These are phyloP conservation scores for Autographa gamma DNA, from an alignment of 2,888 invertebrate species.

Conservation along the genomic window DNA sequence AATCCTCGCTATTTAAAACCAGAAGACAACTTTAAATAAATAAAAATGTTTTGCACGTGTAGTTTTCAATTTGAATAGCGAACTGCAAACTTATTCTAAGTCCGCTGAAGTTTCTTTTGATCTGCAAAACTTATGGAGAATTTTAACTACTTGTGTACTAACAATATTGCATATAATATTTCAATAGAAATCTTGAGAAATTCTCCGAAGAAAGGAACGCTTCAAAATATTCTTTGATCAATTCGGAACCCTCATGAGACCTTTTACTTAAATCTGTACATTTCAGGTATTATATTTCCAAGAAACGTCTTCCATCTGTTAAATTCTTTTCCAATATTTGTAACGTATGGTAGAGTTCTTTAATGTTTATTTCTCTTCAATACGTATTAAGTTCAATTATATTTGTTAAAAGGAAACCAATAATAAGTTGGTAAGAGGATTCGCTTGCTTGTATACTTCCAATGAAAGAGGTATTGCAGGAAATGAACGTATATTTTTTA, in stretches of 20 bases:
- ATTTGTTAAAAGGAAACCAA: background rate
- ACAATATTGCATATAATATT: background rate
- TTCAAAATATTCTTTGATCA: background rate
- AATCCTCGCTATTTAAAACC: background rate
- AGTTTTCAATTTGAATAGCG: background rate
- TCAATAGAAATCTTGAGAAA: background rate
- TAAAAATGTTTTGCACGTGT: background rate
- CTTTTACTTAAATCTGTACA: background rate
- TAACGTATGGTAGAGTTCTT: background rate
- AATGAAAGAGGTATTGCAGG: background rate
- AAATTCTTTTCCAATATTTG: background rate
- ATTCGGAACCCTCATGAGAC: background rate
- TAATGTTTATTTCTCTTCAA: background rate
- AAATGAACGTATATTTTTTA: background rate
- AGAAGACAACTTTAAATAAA: background rate
- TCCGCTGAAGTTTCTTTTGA: constrained; percentile 4
- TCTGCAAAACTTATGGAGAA: background rate
- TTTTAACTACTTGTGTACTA: background rate
- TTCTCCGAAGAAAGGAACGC: background rate
- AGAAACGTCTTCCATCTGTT: background rate
- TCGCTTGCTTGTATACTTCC: background rate
- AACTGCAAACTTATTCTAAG: background rate
- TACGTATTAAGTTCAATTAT: background rate
- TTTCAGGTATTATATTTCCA: background rate
- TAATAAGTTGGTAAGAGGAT: background rate